These are phyloP conservation scores for Neoscelio sp. DNA, from an alignment of 2,888 invertebrate species.

Conservation along the genomic window DNA sequence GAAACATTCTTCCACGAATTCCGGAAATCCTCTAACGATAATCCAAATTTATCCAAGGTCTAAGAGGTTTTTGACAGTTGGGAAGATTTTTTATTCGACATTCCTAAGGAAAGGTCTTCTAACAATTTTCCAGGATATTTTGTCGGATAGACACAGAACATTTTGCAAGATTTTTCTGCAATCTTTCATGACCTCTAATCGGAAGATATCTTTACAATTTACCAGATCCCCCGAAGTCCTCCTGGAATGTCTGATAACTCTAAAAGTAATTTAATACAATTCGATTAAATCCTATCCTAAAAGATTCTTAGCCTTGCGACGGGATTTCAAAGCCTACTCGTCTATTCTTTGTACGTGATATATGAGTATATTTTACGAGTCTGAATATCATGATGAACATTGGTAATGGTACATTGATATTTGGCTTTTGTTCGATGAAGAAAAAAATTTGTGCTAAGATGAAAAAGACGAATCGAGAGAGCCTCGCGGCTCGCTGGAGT, in stretches of 20 bases:
- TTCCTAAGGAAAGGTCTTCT: too few species aligned
- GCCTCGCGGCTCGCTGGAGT: slow-evolving; percentile 82
- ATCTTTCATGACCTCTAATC: too few species aligned
- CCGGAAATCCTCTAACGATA: neutral
- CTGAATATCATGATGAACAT: slow-evolving; percentile 45
- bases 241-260: too few species aligned
- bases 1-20: slow-evolving; percentile 12
- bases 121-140: too few species aligned
- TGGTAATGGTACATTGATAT: slow-evolving; percentile 58
- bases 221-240: too few species aligned
- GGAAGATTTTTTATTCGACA: too few species aligned
- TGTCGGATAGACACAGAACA: too few species aligned
- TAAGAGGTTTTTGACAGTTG: too few species aligned
- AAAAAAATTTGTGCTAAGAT: slow-evolving; percentile 80
- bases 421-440: slow-evolving; percentile 74
- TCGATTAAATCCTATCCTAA: neutral
- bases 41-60: too few species aligned
- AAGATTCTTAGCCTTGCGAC: neutral
- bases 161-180: too few species aligned
- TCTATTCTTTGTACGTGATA: slow-evolving; percentile 31
- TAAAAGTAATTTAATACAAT: too few species aligned
- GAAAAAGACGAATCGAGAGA: slow-evolving; percentile 81
- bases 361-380: slow-evolving; percentile 33
- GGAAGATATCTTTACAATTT: too few species aligned
- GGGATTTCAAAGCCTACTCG: slow-evolving; percentile 22